Evolutionary conservation across 92 coral and sea anemone species (phyloP).

Genomic region (Bergia puertoricense): DNA sequence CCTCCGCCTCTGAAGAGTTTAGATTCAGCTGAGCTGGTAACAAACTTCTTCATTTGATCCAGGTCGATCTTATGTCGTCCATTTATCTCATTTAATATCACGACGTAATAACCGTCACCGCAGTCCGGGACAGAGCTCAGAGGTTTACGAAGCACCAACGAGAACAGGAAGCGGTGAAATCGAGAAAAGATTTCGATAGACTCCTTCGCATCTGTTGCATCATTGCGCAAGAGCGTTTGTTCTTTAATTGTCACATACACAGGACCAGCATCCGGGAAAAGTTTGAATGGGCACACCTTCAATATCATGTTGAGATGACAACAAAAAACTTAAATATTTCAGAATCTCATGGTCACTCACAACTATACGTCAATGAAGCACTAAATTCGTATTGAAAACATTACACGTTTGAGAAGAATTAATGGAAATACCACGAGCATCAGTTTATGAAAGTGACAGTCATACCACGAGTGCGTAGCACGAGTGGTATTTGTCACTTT

Average conservation of each 20-base stretch:
- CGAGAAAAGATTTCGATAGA: neutral
- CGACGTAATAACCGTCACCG: conserved; percentile 74
- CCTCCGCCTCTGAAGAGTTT: neutral
- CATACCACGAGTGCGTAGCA: too few species aligned
- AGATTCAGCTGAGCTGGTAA: neutral
- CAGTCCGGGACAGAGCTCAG: conserved; percentile 48
- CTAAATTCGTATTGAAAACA: too few species aligned
- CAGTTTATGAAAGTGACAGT: too few species aligned
- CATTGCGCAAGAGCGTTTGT: neutral
- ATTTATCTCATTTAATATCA: conserved; percentile 43
- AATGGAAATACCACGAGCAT: too few species aligned
- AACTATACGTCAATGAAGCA: too few species aligned
- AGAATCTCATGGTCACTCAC: too few species aligned
- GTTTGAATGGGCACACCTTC: conserved; percentile 69
- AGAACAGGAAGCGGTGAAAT: conserved; percentile 67
- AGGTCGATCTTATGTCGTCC: neutral
- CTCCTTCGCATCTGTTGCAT: conserved; percentile 45
- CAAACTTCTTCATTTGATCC: conserved; percentile 10
- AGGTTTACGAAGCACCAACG: conserved; percentile 59
- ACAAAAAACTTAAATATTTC: neutral
- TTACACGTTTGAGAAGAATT: too few species aligned
- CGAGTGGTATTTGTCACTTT: too few species aligned
- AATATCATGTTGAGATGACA: conserved; percentile 20
- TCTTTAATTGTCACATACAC: conserved; percentile 54
- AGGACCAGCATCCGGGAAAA: conserved; percentile 77